Evolutionary conservation across 2,888 invertebrate species (phyloP).

Genomic region (Eupithecia dodoneata): DNA sequence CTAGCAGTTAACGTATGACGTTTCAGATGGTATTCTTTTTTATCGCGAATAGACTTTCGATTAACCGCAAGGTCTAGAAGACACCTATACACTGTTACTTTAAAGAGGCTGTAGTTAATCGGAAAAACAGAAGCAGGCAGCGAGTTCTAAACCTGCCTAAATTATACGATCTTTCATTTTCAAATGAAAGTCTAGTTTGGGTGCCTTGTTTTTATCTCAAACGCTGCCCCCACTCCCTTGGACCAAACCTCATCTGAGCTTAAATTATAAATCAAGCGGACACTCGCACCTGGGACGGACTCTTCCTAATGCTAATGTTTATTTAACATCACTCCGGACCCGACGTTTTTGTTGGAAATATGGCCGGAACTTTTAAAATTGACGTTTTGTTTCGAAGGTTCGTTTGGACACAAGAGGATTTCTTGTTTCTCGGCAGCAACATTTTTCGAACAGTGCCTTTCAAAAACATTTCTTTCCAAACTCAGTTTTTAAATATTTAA

Average conservation of each 20-base stretch:
- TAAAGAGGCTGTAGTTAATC: too few species aligned
- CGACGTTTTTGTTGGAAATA: conserved; percentile 36
- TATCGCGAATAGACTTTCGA: too few species aligned
- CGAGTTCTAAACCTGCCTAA: too few species aligned
- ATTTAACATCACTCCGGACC: conserved; percentile 50
- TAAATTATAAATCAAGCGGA: conserved; percentile 74
- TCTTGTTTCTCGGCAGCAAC: background rate
- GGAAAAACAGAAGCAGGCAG: too few species aligned
- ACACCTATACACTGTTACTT: too few species aligned
- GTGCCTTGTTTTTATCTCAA: too few species aligned
- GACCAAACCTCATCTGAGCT: conserved; percentile 49
- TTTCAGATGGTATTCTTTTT: too few species aligned
- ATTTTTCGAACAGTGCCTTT: background rate
- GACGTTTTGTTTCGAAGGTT: background rate
- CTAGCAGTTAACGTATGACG: too few species aligned
- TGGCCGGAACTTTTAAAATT: conserved; percentile 25
- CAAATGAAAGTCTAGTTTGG: too few species aligned
- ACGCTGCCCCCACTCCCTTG: conserved; percentile 37
- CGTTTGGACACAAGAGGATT: background rate
- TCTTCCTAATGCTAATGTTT: conserved; percentile 59
- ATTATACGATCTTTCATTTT: too few species aligned
- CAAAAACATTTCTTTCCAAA: background rate
- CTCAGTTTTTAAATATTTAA: background rate
- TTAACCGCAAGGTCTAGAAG: too few species aligned
- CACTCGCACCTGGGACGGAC: conserved; percentile 70